Percentiles rank a stretch among this genome's conserved stretches.
These are phyloP conservation scores for Dolichomitus sp. DNA, from an alignment of 2,888 invertebrate species.

Conservation along the genomic window DNA sequence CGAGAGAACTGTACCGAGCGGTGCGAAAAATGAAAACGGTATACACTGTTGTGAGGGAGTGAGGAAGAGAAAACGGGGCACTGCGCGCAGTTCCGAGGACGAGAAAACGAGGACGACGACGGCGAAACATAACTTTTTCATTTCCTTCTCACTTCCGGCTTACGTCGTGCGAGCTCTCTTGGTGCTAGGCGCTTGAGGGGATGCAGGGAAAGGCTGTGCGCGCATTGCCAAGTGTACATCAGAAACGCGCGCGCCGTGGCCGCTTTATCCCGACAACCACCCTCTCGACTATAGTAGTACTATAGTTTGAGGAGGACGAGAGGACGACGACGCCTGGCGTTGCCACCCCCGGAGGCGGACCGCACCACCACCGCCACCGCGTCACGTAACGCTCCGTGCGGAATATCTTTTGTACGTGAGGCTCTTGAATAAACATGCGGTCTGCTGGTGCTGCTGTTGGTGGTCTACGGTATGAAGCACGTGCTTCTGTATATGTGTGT, in stretches of 20 bases:
- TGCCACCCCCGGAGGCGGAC: constrained; percentile 67
- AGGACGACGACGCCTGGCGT: constrained; percentile 61
- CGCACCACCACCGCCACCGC: constrained; percentile 61
- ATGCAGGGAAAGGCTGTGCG: constrained; percentile 50
- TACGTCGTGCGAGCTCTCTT: constrained; percentile 72
- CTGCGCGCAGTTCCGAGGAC: constrained; percentile 38
- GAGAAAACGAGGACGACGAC: constrained; percentile 55
- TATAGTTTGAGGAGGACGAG: constrained; percentile 35
- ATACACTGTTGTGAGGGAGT: background rate
- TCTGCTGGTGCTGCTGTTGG: constrained; percentile 63
- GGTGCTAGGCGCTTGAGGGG: constrained; percentile 47
- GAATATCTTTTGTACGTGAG: constrained; percentile 85
- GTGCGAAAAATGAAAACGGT: constrained; percentile 70
- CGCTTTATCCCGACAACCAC: constrained; percentile 62
- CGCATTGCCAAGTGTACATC: constrained; percentile 63
- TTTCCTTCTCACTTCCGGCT: constrained; percentile 82
- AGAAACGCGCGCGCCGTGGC: constrained; percentile 36
- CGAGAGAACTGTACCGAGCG: constrained; percentile 35
- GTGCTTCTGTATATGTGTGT: constrained; percentile 49
- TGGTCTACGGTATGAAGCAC: constrained; percentile 73
- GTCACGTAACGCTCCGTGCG: constrained; percentile 80
- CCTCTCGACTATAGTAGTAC: constrained; percentile 35
- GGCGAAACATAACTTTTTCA: constrained; percentile 83
- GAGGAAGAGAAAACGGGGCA: background rate
- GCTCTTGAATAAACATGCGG: constrained; percentile 85